phyloP scores from a whole-genome alignment of 2,888 invertebrate genomes.

The Chrysina gloriosa region DNA sequence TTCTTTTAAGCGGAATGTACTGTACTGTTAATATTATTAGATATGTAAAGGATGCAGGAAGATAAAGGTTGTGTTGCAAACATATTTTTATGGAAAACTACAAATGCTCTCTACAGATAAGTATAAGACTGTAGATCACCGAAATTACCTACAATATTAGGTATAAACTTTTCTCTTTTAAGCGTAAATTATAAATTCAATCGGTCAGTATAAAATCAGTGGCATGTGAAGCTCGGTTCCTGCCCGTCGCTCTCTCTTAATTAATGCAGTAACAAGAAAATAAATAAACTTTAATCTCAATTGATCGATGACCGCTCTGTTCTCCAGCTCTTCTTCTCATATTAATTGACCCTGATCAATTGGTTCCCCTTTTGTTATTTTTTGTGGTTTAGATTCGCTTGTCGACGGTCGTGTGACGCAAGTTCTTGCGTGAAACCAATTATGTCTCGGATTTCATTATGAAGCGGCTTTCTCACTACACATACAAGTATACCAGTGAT shows the following conservation, averaged over 20 bases:
- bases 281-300: conserved; percentile 18
- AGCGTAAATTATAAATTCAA: not conserved
- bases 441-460: conserved; percentile 4
- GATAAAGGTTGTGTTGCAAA: no score
- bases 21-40: no score
- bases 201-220: not conserved
- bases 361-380: conserved; percentile 31
- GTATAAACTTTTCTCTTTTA: no score
- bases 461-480: not conserved
- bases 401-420: conserved; percentile 22
- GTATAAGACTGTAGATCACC: no score
- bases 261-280: conserved; percentile 1
- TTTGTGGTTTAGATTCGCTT: conserved; percentile 6
- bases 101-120: no score
- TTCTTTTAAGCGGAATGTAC: no score
- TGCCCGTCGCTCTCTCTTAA: not conserved
- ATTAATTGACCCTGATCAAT: conserved; percentile 36
- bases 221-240: not conserved
- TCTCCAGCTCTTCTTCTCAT: conserved; percentile 22
- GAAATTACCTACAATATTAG: no score
- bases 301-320: conserved; percentile 30
- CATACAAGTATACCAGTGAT: not conserved
- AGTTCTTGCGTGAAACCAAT: conserved; percentile 21
- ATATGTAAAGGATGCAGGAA: no score
- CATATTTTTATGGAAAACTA: no score